A percentile compares a stretch with the other conserved stretches of the same genome.
These are phyloP conservation scores for Reticulitermes speratus DNA, from an alignment of 1,140 invertebrate species.

Conservation along the genomic window DNA sequence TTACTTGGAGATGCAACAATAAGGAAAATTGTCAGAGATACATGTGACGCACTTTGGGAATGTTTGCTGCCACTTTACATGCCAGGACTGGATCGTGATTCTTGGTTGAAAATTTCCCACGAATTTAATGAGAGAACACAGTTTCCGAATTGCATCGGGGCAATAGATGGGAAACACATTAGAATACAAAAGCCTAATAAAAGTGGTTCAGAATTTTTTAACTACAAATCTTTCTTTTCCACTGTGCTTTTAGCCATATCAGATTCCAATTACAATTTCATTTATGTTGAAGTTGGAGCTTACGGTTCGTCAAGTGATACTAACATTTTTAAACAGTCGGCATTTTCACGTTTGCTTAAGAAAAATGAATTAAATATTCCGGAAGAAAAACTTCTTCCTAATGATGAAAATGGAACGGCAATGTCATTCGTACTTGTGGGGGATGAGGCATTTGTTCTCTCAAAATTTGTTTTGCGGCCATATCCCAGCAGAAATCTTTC, in stretches of 20 bases:
- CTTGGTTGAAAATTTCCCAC: constrained; percentile 22
- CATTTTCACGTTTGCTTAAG: neutral
- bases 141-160: constrained; percentile 33
- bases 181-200: constrained; percentile 35
- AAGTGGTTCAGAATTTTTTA: constrained; percentile 44
- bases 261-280: constrained; percentile 43
- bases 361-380: neutral
- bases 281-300: constrained; percentile 42
- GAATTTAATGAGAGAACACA: constrained; percentile 28
- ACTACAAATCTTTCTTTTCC: constrained; percentile 43
- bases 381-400: neutral
- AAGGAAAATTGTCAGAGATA: neutral
- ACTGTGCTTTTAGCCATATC: constrained; percentile 47
- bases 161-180: constrained; percentile 45
- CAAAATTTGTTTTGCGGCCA: constrained; percentile 43
- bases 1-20: neutral
- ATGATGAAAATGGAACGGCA: constrained; percentile 6
- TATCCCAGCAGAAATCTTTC: constrained; percentile 43
- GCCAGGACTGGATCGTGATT: constrained; percentile 26
- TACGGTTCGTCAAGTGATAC: constrained; percentile 47
- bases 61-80: neutral
- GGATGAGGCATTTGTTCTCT: constrained; percentile 39
- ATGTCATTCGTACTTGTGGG: constrained; percentile 42
- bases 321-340: constrained; percentile 42
- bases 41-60: constrained; percentile 24